Conservation (phyloP, 2,113 vertebrate genomes). For the Silurus asotus region DNA sequence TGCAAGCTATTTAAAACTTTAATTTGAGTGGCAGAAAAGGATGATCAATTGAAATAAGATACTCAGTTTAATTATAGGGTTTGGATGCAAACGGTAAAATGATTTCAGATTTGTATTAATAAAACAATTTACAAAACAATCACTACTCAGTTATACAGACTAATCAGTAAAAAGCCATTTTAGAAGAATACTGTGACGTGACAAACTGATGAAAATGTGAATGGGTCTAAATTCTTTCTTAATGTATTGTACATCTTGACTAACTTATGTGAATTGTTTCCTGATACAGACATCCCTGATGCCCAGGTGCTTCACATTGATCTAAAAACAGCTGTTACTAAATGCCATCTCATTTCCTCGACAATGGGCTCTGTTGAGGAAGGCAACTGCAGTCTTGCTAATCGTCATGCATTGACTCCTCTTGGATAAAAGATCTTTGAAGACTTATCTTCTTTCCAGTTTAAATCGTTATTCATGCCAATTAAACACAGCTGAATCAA, state of each 20-base stretch:
- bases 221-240: neutral
- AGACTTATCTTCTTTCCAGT: conserved; percentile 1
- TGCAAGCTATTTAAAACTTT: neutral
- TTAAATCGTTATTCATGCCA: neutral
- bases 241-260: neutral
- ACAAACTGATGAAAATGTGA: neutral
- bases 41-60: neutral
- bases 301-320: neutral
- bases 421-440: neutral
- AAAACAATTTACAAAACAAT: neutral
- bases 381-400: neutral
- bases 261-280: neutral
- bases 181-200: neutral
- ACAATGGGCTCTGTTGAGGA: neutral
- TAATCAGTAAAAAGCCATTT: neutral
- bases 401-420: neutral
- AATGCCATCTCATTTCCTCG: neutral
- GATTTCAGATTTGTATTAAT: neutral
- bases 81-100: neutral
- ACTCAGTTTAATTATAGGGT: neutral
- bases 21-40: neutral
- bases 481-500: conserved; percentile 55
- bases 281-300: neutral
- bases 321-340: neutral
- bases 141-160: neutral